Evolutionary conservation across 2,797 vertebrate genomes (phyloP).

Genomic region (Alauda arvensis): DNA sequence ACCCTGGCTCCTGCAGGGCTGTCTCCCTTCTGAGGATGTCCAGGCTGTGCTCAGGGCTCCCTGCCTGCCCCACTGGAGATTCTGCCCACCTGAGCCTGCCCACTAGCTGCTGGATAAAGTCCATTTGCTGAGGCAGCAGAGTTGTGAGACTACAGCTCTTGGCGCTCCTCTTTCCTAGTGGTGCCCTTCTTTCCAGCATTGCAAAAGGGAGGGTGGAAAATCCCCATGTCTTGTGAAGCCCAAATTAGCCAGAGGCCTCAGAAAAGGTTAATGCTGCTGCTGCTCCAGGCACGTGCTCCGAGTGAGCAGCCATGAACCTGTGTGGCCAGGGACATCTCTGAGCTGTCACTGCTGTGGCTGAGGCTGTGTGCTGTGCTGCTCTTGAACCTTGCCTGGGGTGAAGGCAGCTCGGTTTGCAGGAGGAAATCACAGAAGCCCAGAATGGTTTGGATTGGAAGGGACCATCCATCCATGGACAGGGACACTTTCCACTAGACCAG

Average conservation of each 20-base stretch:
- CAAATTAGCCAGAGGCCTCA: background rate
- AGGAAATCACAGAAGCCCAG: background rate
- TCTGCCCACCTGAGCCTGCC: background rate
- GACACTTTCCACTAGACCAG: background rate
- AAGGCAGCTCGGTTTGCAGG: background rate
- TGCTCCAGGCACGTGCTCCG: background rate
- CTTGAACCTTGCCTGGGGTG: background rate
- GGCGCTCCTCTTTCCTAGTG: background rate
- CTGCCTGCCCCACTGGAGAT: background rate
- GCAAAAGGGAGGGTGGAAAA: background rate
- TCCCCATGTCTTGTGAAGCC: background rate
- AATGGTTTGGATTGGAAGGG: background rate
- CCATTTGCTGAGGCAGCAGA: background rate
- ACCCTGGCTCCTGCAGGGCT: background rate
- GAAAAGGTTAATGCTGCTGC: background rate
- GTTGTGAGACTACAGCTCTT: background rate
- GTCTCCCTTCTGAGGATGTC: background rate
- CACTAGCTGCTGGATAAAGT: background rate
- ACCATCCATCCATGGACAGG: background rate
- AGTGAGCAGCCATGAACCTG: background rate
- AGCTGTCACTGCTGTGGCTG: background rate
- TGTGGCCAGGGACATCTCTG: background rate
- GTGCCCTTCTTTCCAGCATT: background rate
- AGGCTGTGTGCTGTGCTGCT: background rate
- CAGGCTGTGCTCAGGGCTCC: background rate